These are phyloP conservation scores for Oopsacas minuta DNA, from an alignment of 37 sponge, comb jelly and placozoan genomes.

Conservation along the genomic window DNA sequence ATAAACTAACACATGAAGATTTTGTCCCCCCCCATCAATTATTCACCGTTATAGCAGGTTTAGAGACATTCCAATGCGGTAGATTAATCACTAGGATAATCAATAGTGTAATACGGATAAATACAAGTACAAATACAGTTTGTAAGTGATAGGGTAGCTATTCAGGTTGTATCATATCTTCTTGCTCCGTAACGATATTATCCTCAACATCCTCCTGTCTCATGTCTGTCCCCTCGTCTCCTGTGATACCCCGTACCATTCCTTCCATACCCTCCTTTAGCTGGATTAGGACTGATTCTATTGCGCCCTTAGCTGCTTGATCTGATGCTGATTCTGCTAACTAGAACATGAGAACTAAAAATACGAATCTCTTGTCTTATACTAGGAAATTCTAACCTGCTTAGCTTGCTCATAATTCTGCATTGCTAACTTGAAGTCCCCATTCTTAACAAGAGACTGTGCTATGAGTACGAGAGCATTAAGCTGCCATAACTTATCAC, in stretches of 20 bases:
- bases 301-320: neutral
- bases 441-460: constrained; percentile 25
- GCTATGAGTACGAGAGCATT: constrained; percentile 74
- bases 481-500: constrained; percentile 76
- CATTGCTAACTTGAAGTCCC: constrained; percentile 4
- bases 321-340: neutral
- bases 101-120: too few relatives aligned
- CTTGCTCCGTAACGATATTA: neutral
- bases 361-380: too few relatives aligned
- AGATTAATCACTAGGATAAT: too few relatives aligned
- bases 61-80: too few relatives aligned
- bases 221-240: neutral
- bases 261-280: constrained; percentile 4
- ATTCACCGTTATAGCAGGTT: too few relatives aligned
- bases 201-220: neutral
- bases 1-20: too few relatives aligned
- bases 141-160: constrained; percentile 2
- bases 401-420: neutral
- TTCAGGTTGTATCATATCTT: neutral
- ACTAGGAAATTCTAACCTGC: constrained; percentile 6
- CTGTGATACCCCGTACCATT: neutral
- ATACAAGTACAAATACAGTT: neutral
- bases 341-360: too few relatives aligned
- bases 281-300: neutral
- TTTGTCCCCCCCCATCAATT: too few relatives aligned